Evolutionary conservation across 2,888 invertebrate species (phyloP).

Genomic region (Thysanoteuthis rhombus): DNA sequence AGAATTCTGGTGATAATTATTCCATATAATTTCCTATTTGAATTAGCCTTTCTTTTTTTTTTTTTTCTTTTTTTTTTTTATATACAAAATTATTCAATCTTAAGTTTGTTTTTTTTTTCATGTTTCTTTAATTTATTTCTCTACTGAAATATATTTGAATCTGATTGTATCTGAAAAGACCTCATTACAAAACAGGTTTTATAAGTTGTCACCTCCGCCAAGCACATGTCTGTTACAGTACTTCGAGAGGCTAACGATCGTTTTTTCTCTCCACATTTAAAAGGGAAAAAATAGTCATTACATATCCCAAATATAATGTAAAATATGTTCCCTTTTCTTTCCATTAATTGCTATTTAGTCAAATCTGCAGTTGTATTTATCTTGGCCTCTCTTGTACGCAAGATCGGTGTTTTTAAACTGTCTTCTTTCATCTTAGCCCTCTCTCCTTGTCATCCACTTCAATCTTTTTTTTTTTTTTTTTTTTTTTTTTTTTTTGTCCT

Average conservation of each 20-base stretch:
- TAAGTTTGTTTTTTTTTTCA: too few species aligned
- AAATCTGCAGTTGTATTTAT: neutral
- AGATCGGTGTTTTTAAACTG: neutral
- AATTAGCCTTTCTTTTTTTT: too few species aligned
- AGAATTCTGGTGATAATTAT: neutral
- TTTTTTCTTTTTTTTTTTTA: neutral
- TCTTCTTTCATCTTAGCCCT: too few species aligned
- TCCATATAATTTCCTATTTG: neutral
- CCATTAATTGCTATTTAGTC: neutral
- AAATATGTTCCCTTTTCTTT: neutral
- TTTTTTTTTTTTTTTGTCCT: neutral
- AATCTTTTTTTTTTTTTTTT: neutral
- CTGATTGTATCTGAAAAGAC: neutral
- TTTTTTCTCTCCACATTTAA: neutral
- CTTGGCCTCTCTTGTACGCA: neutral
- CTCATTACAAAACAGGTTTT: neutral
- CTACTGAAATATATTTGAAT: neutral
- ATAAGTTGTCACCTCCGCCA: neutral
- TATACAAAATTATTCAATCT: too few species aligned
- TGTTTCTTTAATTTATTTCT: neutral
- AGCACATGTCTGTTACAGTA: neutral
- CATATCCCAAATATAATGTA: neutral
- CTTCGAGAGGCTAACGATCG: neutral
- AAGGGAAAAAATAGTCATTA: neutral
- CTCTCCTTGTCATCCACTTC: neutral